Evolutionary conservation across 2,888 invertebrate species (phyloP), one percentile per base, ranked within the genome.

Genomic region (Cyrtodaria siliqua): DNA sequence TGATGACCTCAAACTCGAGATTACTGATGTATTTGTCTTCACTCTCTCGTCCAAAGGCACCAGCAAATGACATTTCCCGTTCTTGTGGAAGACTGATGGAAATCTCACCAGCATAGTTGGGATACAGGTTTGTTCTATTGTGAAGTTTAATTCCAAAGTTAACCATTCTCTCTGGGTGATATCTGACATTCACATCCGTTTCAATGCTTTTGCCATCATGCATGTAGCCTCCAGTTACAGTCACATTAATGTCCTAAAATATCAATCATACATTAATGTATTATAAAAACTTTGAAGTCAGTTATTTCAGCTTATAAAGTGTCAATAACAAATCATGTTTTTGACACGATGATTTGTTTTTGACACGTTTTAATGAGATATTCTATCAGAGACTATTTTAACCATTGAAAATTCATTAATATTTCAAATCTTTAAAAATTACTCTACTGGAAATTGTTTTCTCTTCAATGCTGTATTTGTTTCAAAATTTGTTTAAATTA

Each of bases 211-310:
- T 75, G 29, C 64, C 53, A 18, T 68, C 62, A 40, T 86, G 82
- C 18, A 69, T 70, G 38, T 87, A 83, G 8, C 76, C 77, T 18
- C 84, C 86, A 20, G 67, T 76, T 3, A 85, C 50, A 2, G 57
- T 47, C 23, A 80, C 61, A 74, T 81, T 73, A n/a, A 86, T 14
- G 56, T 80, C 59, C 87, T 87, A 69, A 4, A 81, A 79, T 59
- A 57, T n/a, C 33, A 33, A 33, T 33, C 33, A 33, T 33, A 33
- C 33, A 33, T 33, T n/a, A n/a, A n/a, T n/a, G n/a, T n/a, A n/a
- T n/a, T n/a, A n/a, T n/a, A n/a, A n/a, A n/a, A n/a, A n/a, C n/a
- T n/a, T n/a, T n/a, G n/a, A n/a, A n/a, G n/a, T n/a, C n/a, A n/a
- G n/a, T n/a, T n/a, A n/a, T n/a, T n/a, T 14, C 8, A n/a, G n/a